Evolutionary conservation across 2,797 vertebrate genomes (phyloP), one percentile per base, ranked within the genome.

Genomic region (Intellagama lesueurii): DNA sequence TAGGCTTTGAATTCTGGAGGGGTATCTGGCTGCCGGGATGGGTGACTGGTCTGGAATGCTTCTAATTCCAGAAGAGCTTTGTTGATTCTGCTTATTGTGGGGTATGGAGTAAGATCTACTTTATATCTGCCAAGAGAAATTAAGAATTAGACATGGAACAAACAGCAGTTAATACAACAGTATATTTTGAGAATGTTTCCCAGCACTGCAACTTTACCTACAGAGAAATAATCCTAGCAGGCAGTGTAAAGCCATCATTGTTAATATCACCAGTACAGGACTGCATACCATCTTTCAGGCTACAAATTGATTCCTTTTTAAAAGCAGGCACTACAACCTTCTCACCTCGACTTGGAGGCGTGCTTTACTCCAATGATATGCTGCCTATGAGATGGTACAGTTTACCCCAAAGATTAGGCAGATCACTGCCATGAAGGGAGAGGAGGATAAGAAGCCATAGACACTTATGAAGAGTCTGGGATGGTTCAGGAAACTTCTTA

Each of bases 21-120:
- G 19, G 98, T 98, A 91, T 99, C 99, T 12, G 98, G 99, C 95
- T 99, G 99, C 73, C 90, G 91, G 30, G 96, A 97, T 9, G 99
- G 99, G 93, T 99, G 98, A 94, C 97, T 98, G 87, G 92, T 95
- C 95, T 97, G 97, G 96, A 99, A 99, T 52, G 98, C 98, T 44
- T 99, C 98, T 52, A 98, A 92, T 92, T 98, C 96, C 83, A 97
- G 52, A 87, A 99, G 97, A 16, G 96, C 95, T 95, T 98, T 95
- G 93, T 99, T 99, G 95, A 99, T 97, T 91, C 93, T 97, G 91
- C 90, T 96, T 96, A 99, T 98, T 6, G 96, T 99, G 82, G 98
- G 98, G 94, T 97, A 99, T 60, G 94, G 95, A 49, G 85, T 88
- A 56, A 99, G 87, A 26, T 99, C 98, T 95, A 99, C 98, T 95